Base-by-base conservation (phyloP, 2,888 invertebrate species). In the Charanyca ferruginea region DNA sequence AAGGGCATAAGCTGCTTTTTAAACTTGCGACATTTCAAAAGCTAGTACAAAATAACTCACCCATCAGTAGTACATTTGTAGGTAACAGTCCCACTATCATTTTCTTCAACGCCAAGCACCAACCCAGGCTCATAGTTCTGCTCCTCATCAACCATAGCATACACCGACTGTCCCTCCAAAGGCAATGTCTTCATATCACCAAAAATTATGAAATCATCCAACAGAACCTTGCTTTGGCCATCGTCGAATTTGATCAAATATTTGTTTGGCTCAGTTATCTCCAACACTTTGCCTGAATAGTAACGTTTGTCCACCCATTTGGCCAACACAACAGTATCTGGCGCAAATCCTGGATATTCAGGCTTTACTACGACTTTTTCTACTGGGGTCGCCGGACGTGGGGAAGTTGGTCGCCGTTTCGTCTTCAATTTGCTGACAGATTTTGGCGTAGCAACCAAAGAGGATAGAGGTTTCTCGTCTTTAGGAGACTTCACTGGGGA, bases 281-380 rank as follows among this genome's bases (percentile, higher is more conserved):
- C 96, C 11, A 94, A 87, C 0, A 97, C 96, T 85, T 91, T 96
- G 0, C 97, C 97, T 0, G 97, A 96, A 79, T 97, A 97, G 78
- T 97, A 97, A 69, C 96, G 96, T 80, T 96, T 97, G 83, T 97
- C 97, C 0, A 96, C 96, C 97, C 97, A 97, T 86, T 96, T 96
- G 0, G 97, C 97, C 77, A 97, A 93, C 0, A 97, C 97, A 0
- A 93, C 92, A 0, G 95, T 96, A 6, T 95, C 95, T 0, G 93
- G 93, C 0, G 93, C 84, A 65, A 85, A 91, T 0, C 94, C 94
- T 5, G 92, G 89, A 49, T 93, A 94, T 71, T 95, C 95, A 0
- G 83, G 71, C 66, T 95, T 95, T 0, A 91, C 67, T 0, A 84
- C 62, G 9, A 84, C 71, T 32, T 94, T 95, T 58, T 94, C 95